A percentile compares a stretch with the other conserved stretches of the same genome.
These are phyloP conservation scores for Chlamydotis undulata DNA, from an alignment of 2,113 vertebrate species.

Conservation along the genomic window DNA sequence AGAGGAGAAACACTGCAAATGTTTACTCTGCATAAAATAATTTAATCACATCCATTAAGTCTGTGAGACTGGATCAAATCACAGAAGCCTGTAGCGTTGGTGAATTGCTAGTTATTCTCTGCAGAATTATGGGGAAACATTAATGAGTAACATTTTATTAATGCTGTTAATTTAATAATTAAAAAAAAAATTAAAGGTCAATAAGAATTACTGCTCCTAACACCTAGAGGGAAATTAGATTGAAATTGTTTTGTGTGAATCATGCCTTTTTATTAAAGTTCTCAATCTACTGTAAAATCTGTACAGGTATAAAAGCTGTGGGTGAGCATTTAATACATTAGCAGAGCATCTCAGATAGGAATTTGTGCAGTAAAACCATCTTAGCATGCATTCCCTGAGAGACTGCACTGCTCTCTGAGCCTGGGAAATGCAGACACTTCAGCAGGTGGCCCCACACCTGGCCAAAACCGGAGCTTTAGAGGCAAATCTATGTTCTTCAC, in stretches of 20 bases:
- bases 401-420: background rate
- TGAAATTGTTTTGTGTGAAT: background rate
- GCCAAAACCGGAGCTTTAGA: background rate
- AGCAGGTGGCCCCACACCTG: background rate
- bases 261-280: background rate
- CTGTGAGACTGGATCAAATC: constrained; percentile 36
- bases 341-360: background rate
- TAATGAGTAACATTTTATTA: constrained; percentile 8
- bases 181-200: background rate
- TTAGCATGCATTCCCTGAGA: background rate
- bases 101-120: constrained; percentile 14
- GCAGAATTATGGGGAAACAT: background rate
- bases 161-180: background rate
- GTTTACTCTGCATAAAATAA: constrained; percentile 52
- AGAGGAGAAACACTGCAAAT: constrained; percentile 41
- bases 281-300: constrained; percentile 9
- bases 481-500: background rate
- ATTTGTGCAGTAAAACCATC: background rate
- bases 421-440: background rate
- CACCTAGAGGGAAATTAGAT: background rate
- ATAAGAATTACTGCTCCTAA: background rate
- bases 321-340: background rate
- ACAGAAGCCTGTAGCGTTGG: background rate
- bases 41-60: constrained; percentile 42
- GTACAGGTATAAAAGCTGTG: background rate